These are phyloP conservation scores for Hucho hucho DNA, from an alignment of 2,113 vertebrate species.

Conservation along the genomic window DNA sequence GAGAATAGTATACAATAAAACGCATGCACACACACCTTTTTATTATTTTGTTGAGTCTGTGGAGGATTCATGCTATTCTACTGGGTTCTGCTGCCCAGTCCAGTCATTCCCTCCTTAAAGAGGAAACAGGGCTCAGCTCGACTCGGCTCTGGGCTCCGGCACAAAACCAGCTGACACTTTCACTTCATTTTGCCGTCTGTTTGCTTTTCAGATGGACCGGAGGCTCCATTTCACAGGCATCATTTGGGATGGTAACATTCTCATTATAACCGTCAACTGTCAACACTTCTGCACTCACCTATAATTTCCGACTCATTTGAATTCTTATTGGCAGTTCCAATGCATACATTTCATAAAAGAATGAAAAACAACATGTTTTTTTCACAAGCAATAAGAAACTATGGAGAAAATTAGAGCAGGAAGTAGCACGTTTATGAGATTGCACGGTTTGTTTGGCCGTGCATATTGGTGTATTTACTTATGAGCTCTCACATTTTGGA, in stretches of 20 bases:
- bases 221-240: slow-evolving; percentile 50
- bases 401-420: slow-evolving; percentile 29
- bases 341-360: slow-evolving; percentile 55
- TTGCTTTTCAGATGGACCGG: slow-evolving; percentile 35
- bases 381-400: slow-evolving; percentile 35
- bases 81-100: not conserved
- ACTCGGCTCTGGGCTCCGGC: slow-evolving; percentile 24
- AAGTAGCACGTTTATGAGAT: slow-evolving; percentile 18
- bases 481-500: not conserved
- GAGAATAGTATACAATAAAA: not conserved
- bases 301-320: slow-evolving; percentile 60
- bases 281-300: slow-evolving; percentile 47
- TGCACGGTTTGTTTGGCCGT: slow-evolving; percentile 37
- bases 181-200: slow-evolving; percentile 41
- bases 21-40: not conserved
- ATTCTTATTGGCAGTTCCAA: slow-evolving; percentile 55
- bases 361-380: slow-evolving; percentile 34
- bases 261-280: slow-evolving; percentile 61
- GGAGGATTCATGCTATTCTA: not conserved
- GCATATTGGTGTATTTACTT: not conserved
- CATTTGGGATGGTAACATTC: slow-evolving; percentile 45
- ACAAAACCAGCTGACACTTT: slow-evolving; percentile 28
- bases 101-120: not conserved
- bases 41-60: not conserved
- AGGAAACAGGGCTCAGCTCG: not conserved